phyloP scores from a whole-genome alignment of 2,888 invertebrate genomes.

The Stenurella melanura region DNA sequence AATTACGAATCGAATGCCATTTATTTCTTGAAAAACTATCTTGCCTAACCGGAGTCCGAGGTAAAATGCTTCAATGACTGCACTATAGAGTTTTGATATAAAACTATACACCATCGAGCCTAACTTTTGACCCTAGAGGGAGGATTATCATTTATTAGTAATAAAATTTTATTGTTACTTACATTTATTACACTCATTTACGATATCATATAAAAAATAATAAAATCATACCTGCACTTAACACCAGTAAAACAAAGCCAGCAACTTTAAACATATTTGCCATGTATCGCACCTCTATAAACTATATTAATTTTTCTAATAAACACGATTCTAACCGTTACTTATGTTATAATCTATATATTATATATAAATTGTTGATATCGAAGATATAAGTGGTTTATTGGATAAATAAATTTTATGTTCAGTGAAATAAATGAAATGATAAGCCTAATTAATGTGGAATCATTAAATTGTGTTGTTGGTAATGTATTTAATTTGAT shows the following conservation, averaged over 20 bases:
- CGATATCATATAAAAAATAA: background rate
- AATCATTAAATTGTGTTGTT: background rate
- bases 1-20: too few species aligned
- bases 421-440: background rate
- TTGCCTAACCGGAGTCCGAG: too few species aligned
- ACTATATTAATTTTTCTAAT: background rate
- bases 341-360: background rate
- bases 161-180: conserved; percentile 15
- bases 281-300: background rate
- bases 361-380: background rate
- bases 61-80: too few species aligned
- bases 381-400: background rate
- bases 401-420: background rate
- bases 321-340: background rate
- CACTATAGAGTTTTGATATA: too few species aligned
- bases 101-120: too few species aligned
- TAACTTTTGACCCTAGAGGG: background rate
- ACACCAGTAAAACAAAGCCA: conserved; percentile 11
- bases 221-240: conserved; percentile 28
- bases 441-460: background rate
- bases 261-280: conserved; percentile 14
- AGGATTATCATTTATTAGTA: background rate
- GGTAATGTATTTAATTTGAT: background rate
- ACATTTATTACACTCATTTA: background rate
- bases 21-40: too few species aligned